Evolutionary conservation across 1,140 invertebrate species (phyloP).

Genomic region (Limonius californicus): DNA sequence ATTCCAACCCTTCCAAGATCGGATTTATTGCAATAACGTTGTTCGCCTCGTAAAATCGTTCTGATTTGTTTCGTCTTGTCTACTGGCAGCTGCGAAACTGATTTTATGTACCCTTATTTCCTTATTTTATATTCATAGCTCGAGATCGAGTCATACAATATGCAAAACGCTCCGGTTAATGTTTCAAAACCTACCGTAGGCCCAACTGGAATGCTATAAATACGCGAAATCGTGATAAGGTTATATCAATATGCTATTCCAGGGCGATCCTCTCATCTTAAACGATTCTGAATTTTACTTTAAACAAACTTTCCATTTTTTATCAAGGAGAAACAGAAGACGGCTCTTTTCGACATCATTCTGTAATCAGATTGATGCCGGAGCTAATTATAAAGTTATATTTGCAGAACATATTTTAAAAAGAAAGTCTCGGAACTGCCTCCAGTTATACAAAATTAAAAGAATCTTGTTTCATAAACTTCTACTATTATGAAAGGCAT

Average conservation of each 20-base stretch:
- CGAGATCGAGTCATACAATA: constrained; percentile 12
- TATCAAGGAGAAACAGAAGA: background rate
- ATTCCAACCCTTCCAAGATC: constrained; percentile 33
- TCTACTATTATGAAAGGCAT: background rate
- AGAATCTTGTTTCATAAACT: background rate
- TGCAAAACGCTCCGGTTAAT: constrained; percentile 12
- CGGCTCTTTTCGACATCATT: background rate
- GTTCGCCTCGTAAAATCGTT: constrained; percentile 27
- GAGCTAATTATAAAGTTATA: constrained; percentile 12
- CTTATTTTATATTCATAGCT: constrained; percentile 10
- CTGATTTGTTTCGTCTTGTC: constrained; percentile 30
- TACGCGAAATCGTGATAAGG: background rate
- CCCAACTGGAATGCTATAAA: background rate
- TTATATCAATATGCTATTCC: too few relatives aligned
- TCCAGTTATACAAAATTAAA: background rate
- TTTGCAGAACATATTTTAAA: background rate
- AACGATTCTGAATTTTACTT: background rate
- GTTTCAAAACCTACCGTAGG: background rate
- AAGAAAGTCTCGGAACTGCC: background rate
- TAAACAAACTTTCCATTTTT: background rate
- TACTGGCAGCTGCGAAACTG: constrained; percentile 17
- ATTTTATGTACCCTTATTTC: constrained; percentile 15
- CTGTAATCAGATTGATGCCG: background rate
- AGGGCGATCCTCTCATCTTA: background rate
- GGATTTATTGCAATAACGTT: constrained; percentile 34